phyloP scores from a whole-genome alignment of 2,797 vertebrate genomes.

The Urophycis tenuis region DNA sequence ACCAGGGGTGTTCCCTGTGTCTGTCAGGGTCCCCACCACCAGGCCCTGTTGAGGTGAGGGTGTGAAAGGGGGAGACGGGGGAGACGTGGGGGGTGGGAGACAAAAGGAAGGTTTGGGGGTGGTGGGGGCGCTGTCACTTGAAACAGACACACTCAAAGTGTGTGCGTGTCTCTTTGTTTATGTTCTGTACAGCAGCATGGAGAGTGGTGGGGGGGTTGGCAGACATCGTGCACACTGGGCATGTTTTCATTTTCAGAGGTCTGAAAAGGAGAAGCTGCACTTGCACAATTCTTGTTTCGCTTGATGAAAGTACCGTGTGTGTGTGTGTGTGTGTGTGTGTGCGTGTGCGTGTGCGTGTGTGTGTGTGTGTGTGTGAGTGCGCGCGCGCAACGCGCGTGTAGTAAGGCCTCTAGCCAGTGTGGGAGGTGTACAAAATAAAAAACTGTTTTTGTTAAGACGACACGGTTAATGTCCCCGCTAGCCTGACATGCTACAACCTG shows the following conservation, averaged over 20 bases:
- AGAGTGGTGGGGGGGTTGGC: neutral
- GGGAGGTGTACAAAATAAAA: neutral
- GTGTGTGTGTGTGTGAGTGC: neutral
- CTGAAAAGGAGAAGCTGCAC: constrained; percentile 17
- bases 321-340: neutral
- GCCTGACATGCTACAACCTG: neutral
- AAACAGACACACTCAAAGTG: no score
- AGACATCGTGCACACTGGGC: neutral
- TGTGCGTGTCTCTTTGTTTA: neutral
- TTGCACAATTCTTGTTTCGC: neutral
- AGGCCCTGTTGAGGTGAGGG: neutral
- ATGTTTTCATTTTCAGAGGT: no score
- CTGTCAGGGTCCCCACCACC: no score
- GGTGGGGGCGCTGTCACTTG: no score
- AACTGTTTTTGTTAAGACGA: neutral
- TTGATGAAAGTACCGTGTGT: neutral
- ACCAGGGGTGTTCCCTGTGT: no score
- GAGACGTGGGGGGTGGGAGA: no score
- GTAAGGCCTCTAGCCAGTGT: neutral
- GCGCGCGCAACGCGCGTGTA: neutral
- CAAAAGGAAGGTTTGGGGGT: no score
- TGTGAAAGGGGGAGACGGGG: no score
- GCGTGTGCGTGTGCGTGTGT: constrained; percentile 10
- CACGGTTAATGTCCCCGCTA: neutral
- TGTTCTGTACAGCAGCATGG: neutral